Conservation (phyloP, 2,888 invertebrate species). For the Prosapia bicincta region DNA sequence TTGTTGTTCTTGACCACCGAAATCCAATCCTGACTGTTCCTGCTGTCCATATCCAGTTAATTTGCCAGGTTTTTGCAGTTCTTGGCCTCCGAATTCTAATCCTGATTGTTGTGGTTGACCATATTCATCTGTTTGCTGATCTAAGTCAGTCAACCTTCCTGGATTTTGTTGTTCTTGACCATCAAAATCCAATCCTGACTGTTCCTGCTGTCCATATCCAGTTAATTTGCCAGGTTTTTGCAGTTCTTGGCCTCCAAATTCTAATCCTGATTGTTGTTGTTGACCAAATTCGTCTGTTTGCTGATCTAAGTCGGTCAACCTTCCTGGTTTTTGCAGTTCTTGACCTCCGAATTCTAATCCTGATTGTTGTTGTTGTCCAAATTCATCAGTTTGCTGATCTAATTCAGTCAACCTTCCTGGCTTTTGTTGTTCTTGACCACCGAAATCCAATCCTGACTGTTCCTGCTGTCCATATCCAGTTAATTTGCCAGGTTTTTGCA, state of each 20-base stretch:
- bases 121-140: slow-evolving; percentile 19
- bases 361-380: slow-evolving; percentile 32
- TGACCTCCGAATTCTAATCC: slow-evolving; percentile 8
- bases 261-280: not conserved
- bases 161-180: not conserved
- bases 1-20: not conserved
- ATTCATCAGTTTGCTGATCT: not conserved
- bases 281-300: not conserved
- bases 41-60: slow-evolving; percentile 26
- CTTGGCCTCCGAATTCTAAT: slow-evolving; percentile 33
- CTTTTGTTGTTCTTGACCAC: not conserved
- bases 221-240: no score
- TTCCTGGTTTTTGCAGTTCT: not conserved
- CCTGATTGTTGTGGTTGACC: slow-evolving; percentile 32
- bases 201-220: slow-evolving; percentile 38
- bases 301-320: no score
- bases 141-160: slow-evolving; percentile 26
- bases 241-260: not conserved
- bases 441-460: not conserved
- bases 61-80: no score
- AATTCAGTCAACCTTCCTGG: not conserved
- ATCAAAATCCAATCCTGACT: slow-evolving; percentile 30
- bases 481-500: slow-evolving; percentile 2
- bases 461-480: not conserved
- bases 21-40: slow-evolving; percentile 21